Percentiles rank a stretch among this genome's conserved stretches.
Conservation (phyloP, 2,113 vertebrate species). For the Elephantulus edwardii region DNA sequence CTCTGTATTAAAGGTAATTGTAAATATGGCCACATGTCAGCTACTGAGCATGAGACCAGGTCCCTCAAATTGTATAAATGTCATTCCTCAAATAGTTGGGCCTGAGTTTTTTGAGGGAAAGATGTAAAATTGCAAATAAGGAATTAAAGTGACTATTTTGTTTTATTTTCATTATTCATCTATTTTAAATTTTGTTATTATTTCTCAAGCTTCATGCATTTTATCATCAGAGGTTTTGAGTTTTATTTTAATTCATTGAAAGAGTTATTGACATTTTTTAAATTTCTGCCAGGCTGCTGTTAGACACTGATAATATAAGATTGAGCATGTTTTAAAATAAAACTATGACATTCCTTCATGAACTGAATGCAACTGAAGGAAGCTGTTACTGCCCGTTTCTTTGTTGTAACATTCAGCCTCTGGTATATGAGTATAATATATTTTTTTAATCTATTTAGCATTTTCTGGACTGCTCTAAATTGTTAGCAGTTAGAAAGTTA, state of each 20-base stretch:
- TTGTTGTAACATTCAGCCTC: not conserved
- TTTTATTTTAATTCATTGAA: not conserved
- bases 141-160: not conserved
- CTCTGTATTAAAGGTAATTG: not conserved
- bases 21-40: too few relatives aligned
- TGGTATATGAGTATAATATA: not conserved
- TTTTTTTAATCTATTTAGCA: not conserved
- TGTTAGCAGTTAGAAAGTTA: not conserved
- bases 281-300: not conserved
- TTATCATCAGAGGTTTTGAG: not conserved
- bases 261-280: not conserved
- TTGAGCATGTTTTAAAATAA: not conserved
- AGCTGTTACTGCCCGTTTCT: not conserved
- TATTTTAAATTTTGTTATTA: not conserved
- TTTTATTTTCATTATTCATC: conserved; percentile 3
- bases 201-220: not conserved
- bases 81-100: not conserved
- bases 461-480: not conserved
- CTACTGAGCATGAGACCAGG: not conserved
- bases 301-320: not conserved
- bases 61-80: not conserved
- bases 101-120: not conserved
- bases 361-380: not conserved
- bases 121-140: not conserved
- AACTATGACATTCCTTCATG: not conserved